Percentiles rank a stretch among this genome's conserved stretches.
These are phyloP conservation scores for Helarctos malayanus DNA, from an alignment of 2,797 vertebrate genomes.

Conservation along the genomic window DNA sequence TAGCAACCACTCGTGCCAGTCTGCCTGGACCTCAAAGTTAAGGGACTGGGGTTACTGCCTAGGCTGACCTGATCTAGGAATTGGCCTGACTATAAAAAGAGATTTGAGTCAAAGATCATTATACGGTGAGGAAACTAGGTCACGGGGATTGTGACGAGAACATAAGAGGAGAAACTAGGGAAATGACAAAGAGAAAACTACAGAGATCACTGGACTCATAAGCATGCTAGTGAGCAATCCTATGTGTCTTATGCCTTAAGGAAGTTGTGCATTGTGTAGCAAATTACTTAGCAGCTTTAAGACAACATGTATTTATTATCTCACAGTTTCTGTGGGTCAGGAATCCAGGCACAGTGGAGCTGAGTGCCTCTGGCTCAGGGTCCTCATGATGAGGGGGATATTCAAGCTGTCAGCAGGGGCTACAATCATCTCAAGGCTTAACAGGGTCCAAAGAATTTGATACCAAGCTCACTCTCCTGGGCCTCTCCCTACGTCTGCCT, in stretches of 20 bases:
- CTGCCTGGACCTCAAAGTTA: background rate
- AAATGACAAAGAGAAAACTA: background rate
- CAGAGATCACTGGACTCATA: background rate
- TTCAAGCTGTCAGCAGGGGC: background rate
- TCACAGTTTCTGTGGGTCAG: background rate
- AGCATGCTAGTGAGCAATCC: background rate
- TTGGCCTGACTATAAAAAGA: background rate
- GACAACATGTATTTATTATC: background rate
- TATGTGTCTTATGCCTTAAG: background rate
- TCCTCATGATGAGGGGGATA: background rate
- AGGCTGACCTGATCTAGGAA: background rate
- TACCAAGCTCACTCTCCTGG: background rate
- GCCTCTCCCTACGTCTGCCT: background rate
- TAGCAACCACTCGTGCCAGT: background rate
- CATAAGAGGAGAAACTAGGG: background rate
- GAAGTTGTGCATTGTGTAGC: background rate
- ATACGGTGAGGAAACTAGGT: background rate
- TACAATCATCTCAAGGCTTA: background rate
- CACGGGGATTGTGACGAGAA: background rate
- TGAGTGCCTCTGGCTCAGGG: background rate
- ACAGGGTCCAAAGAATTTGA: background rate
- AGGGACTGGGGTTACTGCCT: background rate
- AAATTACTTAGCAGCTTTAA: background rate
- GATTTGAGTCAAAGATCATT: background rate
- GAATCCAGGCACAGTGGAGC: background rate